Percentiles rank a stretch among this genome's conserved stretches.
These are phyloP conservation scores for Drosophila trichaetosa DNA, from an alignment of 2,888 invertebrate species.

Conservation along the genomic window DNA sequence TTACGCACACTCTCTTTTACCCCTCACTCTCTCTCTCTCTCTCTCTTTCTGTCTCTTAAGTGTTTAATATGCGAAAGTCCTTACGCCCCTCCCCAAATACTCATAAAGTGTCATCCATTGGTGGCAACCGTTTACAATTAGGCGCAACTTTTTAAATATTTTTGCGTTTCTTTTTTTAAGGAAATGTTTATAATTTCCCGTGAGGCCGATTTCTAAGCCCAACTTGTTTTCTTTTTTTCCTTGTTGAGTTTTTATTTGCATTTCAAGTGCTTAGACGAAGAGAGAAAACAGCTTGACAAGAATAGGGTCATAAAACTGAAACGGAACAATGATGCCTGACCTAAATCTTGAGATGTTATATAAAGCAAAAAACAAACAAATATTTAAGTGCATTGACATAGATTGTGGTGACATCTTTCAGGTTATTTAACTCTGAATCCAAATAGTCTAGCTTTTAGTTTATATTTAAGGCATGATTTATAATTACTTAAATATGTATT, in stretches of 20 bases:
- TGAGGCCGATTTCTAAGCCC: slow-evolving; percentile 63
- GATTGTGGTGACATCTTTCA: background rate
- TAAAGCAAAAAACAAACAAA: background rate
- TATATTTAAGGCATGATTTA: background rate
- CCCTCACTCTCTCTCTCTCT: rapidly evolving
- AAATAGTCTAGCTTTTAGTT: background rate
- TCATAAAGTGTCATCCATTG: slow-evolving; percentile 71
- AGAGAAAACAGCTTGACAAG: slow-evolving; percentile 12
- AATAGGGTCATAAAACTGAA: slow-evolving; percentile 10
- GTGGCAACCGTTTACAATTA: slow-evolving; percentile 70
- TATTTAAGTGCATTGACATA: background rate
- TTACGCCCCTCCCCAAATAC: slow-evolving; percentile 48
- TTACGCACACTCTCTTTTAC: slow-evolving; percentile 18
- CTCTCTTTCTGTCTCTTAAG: slow-evolving; percentile 5
- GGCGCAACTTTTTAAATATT: slow-evolving; percentile 68
- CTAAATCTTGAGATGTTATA: slow-evolving; percentile 14
- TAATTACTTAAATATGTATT: no score
- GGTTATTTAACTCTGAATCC: background rate
- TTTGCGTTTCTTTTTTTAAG: slow-evolving; percentile 33
- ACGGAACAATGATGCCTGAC: slow-evolving; percentile 20
- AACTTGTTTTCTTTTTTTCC: slow-evolving; percentile 22
- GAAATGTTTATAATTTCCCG: slow-evolving; percentile 75
- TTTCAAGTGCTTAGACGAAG: slow-evolving; percentile 40
- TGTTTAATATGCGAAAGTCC: slow-evolving; percentile 44
- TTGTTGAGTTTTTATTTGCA: slow-evolving; percentile 58